Conservation (phyloP, 2,113 vertebrate species). For the Oryzias curvinotus region DNA sequence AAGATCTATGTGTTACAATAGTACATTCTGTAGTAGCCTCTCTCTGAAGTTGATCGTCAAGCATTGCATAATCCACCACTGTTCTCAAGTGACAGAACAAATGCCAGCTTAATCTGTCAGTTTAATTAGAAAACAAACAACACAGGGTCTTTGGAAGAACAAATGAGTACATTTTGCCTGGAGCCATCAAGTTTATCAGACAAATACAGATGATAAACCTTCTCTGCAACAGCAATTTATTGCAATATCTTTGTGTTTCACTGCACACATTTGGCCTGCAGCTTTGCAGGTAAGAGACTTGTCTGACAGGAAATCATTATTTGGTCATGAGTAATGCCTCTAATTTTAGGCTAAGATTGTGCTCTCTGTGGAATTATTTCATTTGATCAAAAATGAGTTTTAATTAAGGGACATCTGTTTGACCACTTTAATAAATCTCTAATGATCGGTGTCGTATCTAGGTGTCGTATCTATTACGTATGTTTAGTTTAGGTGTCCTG, state of each 20-base stretch:
- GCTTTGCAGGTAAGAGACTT: constrained; percentile 29
- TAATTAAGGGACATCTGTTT: constrained; percentile 29
- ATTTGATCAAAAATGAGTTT: constrained; percentile 49
- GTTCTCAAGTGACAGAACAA: neutral
- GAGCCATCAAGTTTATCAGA: constrained; percentile 13
- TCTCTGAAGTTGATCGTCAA: too few relatives aligned
- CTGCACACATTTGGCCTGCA: constrained; percentile 34
- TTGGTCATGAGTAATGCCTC: constrained; percentile 58
- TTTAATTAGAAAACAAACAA: constrained; percentile 12
- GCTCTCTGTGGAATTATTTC: constrained; percentile 32
- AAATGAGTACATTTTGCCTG: constrained; percentile 8
- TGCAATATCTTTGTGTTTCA: constrained; percentile 23
- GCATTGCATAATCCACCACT: too few relatives aligned
- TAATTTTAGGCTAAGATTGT: constrained; percentile 36
- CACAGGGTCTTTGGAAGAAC: constrained; percentile 10
- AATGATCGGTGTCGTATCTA: neutral
- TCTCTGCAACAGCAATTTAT: constrained; percentile 25
- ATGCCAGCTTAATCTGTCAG: neutral
- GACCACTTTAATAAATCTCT: constrained; percentile 13
- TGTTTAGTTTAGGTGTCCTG: neutral
- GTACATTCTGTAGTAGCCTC: too few relatives aligned
- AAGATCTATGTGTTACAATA: too few relatives aligned
- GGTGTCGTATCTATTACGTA: too few relatives aligned
- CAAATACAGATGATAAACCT: constrained; percentile 21
- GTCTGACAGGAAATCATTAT: constrained; percentile 62